Percentiles rank a stretch among this genome's conserved stretches.
Evolutionary conservation across 2,797 vertebrate genomes (phyloP).

Genomic region (Gastrophryne carolinensis): DNA sequence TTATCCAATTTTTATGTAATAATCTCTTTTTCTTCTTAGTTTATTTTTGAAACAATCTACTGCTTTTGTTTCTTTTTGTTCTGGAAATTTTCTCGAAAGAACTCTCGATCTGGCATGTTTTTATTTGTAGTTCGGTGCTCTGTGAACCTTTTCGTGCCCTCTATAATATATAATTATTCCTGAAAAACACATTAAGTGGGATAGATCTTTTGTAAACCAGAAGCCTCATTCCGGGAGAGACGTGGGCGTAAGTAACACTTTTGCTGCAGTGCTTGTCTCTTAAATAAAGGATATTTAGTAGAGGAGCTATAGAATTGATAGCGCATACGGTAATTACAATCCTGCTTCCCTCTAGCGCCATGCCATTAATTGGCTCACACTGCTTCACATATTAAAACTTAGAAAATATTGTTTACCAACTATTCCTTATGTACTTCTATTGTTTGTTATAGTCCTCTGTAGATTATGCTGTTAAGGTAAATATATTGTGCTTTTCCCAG

Average conservation of each 20-base stretch:
- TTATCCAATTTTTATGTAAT: no score
- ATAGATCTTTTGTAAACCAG: slow-evolving; percentile 34
- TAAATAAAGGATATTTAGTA: neutral
- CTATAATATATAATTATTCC: slow-evolving; percentile 10
- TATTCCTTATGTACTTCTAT: no score
- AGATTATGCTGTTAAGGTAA: no score
- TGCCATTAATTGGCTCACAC: neutral
- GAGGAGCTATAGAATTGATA: neutral
- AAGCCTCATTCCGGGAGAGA: neutral
- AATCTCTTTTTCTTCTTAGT: neutral
- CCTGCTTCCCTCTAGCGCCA: neutral
- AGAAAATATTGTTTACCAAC: neutral
- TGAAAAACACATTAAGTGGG: slow-evolving; percentile 9
- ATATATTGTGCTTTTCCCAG: no score
- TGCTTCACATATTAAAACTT: neutral
- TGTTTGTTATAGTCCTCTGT: no score
- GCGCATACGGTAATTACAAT: neutral
- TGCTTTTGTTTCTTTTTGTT: neutral
- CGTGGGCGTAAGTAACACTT: slow-evolving; percentile 29
- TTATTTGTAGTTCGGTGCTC: slow-evolving; percentile 1
- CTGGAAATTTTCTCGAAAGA: neutral
- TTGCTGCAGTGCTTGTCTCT: slow-evolving; percentile 14
- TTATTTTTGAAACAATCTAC: neutral
- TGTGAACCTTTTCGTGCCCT: slow-evolving; percentile 1
- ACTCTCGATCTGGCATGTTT: neutral